A percentile compares a stretch with the other conserved stretches of the same genome.
Conservation (phyloP, 2,888 invertebrate species). For the Leptinotarsa haldemani region DNA sequence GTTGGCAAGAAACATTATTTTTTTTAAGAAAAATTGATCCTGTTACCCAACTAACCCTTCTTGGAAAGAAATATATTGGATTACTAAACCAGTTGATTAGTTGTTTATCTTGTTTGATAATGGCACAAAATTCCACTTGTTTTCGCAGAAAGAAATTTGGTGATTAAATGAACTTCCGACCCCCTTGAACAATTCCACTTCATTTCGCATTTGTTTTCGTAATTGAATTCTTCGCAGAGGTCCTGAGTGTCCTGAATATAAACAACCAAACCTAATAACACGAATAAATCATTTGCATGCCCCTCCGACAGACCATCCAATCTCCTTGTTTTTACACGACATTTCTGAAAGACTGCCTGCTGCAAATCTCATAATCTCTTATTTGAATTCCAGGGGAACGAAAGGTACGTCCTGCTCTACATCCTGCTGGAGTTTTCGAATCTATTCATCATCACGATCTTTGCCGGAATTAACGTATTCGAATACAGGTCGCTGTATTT, state of each 20-base stretch:
- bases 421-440: conserved; percentile 52
- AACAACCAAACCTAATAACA: background rate
- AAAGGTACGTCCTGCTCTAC: conserved; percentile 54
- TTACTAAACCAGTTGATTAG: no score
- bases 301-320: background rate
- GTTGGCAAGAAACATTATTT: no score
- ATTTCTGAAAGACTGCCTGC: conserved; percentile 1
- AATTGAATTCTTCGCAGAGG: background rate
- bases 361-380: conserved; percentile 14
- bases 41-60: no score
- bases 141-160: no score
- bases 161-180: no score
- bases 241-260: conserved; percentile 1
- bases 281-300: conserved; percentile 1
- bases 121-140: no score
- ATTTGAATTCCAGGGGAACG: conserved; percentile 54
- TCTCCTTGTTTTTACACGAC: background rate
- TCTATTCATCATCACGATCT: conserved; percentile 55
- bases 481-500: conserved; percentile 44
- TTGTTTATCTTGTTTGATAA: no score
- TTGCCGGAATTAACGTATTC: conserved; percentile 53
- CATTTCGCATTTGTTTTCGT: background rate
- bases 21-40: no score
- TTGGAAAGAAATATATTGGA: no score
- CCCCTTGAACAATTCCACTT: no score